These are phyloP conservation scores for Hippocampus barbouri DNA, from an alignment of 2,113 vertebrate genomes.

Conservation along the genomic window DNA sequence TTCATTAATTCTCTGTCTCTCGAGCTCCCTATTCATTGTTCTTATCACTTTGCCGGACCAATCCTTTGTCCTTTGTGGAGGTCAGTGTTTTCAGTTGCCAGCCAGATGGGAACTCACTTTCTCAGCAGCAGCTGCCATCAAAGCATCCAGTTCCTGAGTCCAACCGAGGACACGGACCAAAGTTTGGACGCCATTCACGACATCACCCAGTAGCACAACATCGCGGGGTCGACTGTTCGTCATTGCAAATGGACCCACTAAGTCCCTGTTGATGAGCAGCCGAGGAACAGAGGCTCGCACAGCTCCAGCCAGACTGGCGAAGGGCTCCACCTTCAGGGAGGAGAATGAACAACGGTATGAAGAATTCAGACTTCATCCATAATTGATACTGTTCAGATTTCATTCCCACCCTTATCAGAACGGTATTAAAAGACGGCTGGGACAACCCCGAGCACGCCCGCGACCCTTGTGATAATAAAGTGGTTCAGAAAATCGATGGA, in stretches of 20 bases:
- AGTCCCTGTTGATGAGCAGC: conserved; percentile 85
- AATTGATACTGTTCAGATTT: neutral
- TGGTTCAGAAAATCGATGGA: no score
- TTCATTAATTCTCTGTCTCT: neutral
- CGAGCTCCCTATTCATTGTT: neutral
- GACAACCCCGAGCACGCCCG: no score
- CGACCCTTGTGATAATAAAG: no score
- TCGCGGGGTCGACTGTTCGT: conserved; percentile 62
- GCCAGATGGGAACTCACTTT: conserved; percentile 74
- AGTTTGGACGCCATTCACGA: conserved; percentile 74
- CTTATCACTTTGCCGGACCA: conserved; percentile 77
- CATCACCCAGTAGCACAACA: conserved; percentile 80
- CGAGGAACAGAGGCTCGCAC: conserved; percentile 78
- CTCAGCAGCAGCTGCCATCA: conserved; percentile 66
- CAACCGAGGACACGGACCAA: conserved; percentile 83
- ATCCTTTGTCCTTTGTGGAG: conserved; percentile 91
- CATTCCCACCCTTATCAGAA: neutral
- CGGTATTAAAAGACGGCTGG: neutral
- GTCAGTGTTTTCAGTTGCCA: conserved; percentile 84
- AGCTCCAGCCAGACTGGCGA: conserved; percentile 82
- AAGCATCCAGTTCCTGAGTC: conserved; percentile 71
- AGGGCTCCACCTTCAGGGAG: conserved; percentile 85
- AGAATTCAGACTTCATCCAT: neutral
- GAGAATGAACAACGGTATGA: neutral
- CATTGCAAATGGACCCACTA: conserved; percentile 80